Percentiles rank a stretch among this genome's conserved stretches.
These are phyloP conservation scores for Keiferia lycopersicella DNA, from an alignment of 2,888 invertebrate species.

Conservation along the genomic window DNA sequence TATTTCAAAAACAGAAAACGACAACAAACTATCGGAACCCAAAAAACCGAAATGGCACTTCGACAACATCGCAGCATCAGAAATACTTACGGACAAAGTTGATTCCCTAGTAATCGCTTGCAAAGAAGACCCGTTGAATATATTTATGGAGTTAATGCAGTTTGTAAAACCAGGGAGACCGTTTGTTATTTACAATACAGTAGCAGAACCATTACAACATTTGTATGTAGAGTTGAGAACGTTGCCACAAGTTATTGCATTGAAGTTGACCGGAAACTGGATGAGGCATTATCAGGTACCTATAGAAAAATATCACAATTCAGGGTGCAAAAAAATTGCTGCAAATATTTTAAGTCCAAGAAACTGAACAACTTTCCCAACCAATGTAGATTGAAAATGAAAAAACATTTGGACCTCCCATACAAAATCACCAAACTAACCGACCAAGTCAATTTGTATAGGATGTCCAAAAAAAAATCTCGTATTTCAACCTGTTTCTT, in stretches of 20 bases:
- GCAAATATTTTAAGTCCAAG: no score
- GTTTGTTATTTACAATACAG: slow-evolving; percentile 90
- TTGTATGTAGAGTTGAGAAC: slow-evolving; percentile 90
- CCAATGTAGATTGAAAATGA: no score
- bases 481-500: no score
- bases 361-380: not conserved
- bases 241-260: slow-evolving; percentile 85
- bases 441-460: no score
- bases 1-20: slow-evolving; percentile 22
- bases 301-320: not conserved
- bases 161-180: slow-evolving; percentile 91
- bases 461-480: no score
- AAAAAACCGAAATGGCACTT: slow-evolving; percentile 86
- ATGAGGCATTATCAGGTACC: slow-evolving; percentile 93
- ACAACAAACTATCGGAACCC: slow-evolving; percentile 37
- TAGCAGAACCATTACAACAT: slow-evolving; percentile 92
- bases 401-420: not conserved
- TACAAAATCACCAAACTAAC: no score
- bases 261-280: slow-evolving; percentile 93
- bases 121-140: slow-evolving; percentile 92
- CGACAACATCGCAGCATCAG: slow-evolving; percentile 85
- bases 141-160: slow-evolving; percentile 87
- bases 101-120: slow-evolving; percentile 90
- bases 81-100: slow-evolving; percentile 83
- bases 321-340: no score